phyloP scores from a whole-genome alignment of 2,113 vertebrate genomes.

The Hippopotamus amphibius region DNA sequence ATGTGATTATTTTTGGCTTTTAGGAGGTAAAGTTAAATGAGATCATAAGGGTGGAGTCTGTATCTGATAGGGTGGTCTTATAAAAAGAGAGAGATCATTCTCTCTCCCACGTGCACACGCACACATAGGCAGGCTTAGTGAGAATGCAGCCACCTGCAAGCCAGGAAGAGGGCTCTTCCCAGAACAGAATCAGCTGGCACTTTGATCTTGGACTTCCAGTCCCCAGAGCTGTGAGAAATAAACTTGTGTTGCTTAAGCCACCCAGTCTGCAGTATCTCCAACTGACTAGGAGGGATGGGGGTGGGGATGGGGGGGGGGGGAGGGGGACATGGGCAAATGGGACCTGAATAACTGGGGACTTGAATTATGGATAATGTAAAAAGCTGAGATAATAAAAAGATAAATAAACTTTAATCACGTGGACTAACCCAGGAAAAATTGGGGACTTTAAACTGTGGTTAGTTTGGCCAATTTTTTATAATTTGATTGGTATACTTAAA shows the following conservation, averaged over 20 bases:
- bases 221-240: not conserved
- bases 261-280: not conserved
- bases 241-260: not conserved
- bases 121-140: not conserved
- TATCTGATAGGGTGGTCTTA: not conserved
- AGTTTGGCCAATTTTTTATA: not conserved
- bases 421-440: not conserved
- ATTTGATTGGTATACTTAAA: constrained; percentile 2
- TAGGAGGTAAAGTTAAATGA: not conserved
- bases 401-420: not conserved
- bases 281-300: no score
- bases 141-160: not conserved
- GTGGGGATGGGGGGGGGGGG: no score
- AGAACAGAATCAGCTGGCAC: not conserved
- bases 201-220: not conserved
- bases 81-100: not conserved
- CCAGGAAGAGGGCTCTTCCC: not conserved
- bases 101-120: not conserved
- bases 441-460: not conserved
- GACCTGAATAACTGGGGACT: not conserved
- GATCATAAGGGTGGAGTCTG: not conserved
- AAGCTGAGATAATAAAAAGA: not conserved
- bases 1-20: not conserved
- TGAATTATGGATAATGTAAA: not conserved
- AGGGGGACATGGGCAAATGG: not conserved